Evolutionary conservation across 2,888 invertebrate species (phyloP).

Genomic region (Pristionchus fissidentatus): DNA sequence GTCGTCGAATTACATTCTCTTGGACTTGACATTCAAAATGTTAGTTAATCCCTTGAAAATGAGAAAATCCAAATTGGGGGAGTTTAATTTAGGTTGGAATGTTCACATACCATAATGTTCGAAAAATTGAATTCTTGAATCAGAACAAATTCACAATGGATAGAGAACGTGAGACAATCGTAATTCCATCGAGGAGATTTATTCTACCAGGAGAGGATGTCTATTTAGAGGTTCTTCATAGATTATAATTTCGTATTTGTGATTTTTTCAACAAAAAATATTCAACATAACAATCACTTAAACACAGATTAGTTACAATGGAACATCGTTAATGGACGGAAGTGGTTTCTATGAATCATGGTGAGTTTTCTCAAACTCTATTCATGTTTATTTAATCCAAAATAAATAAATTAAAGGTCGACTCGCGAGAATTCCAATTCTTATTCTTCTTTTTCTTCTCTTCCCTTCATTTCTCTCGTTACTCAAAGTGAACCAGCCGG

Average conservation of each 20-base stretch:
- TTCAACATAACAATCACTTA: no score
- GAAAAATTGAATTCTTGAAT: background rate
- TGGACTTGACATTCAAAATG: background rate
- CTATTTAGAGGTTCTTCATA: background rate
- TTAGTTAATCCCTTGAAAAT: conserved; percentile 9
- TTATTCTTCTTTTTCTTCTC: no score
- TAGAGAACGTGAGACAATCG: background rate
- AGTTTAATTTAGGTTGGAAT: background rate
- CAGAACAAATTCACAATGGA: background rate
- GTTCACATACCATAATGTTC: background rate
- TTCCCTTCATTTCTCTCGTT: background rate
- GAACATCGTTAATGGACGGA: conserved; percentile 8
- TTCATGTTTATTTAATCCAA: background rate
- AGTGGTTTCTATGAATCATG: conserved; percentile 6
- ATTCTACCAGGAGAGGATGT: background rate
- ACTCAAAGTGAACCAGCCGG: background rate
- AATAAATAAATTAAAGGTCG: background rate
- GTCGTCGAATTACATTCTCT: background rate
- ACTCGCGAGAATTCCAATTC: background rate
- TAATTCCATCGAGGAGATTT: background rate
- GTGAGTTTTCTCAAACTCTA: background rate
- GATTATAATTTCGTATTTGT: no score
- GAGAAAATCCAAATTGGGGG: background rate
- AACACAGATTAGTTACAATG: background rate
- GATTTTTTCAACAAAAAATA: no score